Conservation (phyloP, 2,888 invertebrate genomes). For the Eupeodes luniger region DNA sequence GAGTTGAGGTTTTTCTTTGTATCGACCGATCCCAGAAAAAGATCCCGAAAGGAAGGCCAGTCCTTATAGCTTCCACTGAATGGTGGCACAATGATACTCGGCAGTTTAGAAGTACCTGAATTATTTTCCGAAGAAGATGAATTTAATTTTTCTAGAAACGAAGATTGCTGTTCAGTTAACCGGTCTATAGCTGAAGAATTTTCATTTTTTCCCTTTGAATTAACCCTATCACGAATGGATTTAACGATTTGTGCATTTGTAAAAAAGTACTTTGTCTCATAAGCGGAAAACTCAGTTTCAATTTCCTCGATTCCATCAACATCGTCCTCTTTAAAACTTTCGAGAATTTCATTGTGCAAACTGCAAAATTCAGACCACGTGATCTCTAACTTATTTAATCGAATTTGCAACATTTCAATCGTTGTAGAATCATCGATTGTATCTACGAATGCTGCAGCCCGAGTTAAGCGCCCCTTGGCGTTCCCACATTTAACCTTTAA, state of each 20-base stretch:
- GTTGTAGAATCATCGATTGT: too few species aligned
- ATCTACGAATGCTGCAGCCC: too few species aligned
- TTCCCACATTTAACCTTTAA: too few species aligned
- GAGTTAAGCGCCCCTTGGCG: too few species aligned
- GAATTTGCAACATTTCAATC: too few species aligned
- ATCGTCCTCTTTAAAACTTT: not conserved
- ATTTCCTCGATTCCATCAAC: not conserved
- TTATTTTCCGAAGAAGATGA: too few species aligned
- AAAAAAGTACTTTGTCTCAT: not conserved
- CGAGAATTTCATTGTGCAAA: not conserved
- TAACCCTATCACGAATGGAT: not conserved
- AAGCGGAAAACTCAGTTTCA: not conserved
- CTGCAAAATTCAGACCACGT: not conserved
- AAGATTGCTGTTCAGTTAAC: too few species aligned
- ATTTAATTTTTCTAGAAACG: too few species aligned
- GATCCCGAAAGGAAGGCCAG: slow-evolving; percentile 5
- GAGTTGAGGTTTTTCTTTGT: too few species aligned
- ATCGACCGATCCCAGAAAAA: slow-evolving; percentile 3
- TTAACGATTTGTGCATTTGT: not conserved
- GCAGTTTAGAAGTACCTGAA: not conserved
- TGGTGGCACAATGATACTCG: slow-evolving; percentile 1
- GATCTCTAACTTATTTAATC: not conserved
- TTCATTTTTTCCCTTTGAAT: not conserved
- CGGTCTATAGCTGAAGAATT: too few species aligned
- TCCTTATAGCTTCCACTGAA: slow-evolving; percentile 20